These are phyloP conservation scores for Acyrthosiphon pisum DNA, from an alignment of 1,140 invertebrate species.

Conservation along the genomic window DNA sequence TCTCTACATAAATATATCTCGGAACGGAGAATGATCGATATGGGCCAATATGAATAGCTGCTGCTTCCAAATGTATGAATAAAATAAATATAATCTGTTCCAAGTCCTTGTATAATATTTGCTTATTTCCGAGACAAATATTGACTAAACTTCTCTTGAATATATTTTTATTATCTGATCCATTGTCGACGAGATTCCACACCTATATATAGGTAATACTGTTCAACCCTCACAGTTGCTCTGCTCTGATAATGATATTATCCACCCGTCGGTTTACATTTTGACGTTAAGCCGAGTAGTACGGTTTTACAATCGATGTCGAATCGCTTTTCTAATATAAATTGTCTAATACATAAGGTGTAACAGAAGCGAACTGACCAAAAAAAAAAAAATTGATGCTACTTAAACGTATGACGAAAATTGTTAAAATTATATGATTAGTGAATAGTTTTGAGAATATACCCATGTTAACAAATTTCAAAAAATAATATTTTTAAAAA, in stretches of 20 bases:
- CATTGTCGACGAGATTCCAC: background rate
- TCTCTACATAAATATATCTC: background rate
- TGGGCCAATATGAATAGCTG: background rate
- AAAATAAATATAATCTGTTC: slow-evolving; percentile 29
- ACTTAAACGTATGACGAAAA: too few species aligned
- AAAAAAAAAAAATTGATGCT: too few species aligned
- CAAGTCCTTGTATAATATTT: background rate
- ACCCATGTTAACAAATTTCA: too few species aligned
- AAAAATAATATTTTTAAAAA: too few species aligned
- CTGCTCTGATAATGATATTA: background rate
- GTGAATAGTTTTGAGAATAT: too few species aligned
- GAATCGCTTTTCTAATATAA: background rate
- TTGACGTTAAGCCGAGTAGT: background rate
- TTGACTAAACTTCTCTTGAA: background rate
- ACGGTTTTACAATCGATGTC: background rate
- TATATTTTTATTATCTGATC: background rate
- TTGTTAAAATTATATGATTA: too few species aligned
- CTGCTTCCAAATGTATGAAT: background rate
- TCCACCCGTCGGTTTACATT: background rate
- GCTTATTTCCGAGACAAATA: background rate
- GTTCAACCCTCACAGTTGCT: background rate
- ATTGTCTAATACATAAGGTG: too few species aligned
- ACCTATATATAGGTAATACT: background rate
- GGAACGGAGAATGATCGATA: background rate
- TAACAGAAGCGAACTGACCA: too few species aligned